Conservation (phyloP, 1,140 invertebrate genomes). For the Megathymus violae region DNA sequence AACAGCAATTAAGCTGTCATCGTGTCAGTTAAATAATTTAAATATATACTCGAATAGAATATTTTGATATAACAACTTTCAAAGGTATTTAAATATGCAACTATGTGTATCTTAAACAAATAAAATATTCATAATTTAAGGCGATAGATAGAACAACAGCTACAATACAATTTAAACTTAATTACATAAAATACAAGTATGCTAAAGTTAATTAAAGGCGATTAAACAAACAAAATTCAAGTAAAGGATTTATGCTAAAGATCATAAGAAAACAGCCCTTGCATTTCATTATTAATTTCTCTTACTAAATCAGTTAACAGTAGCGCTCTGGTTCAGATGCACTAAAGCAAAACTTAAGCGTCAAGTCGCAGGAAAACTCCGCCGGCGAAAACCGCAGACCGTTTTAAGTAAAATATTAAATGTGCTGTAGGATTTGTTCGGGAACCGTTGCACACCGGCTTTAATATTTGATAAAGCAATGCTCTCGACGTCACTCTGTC, state of each 20-base stretch:
- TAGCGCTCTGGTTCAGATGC: conserved; percentile 43
- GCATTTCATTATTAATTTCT: conserved; percentile 55
- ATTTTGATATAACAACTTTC: no score
- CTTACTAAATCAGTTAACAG: conserved; percentile 44
- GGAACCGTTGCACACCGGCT: conserved; percentile 47
- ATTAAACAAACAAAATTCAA: background rate
- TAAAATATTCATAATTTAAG: no score
- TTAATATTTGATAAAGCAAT: conserved; percentile 70
- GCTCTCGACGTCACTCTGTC: conserved; percentile 50
- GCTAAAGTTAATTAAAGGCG: background rate
- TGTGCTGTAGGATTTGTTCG: conserved; percentile 61
- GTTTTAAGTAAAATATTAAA: conserved; percentile 78
- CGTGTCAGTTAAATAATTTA: no score
- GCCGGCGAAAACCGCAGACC: conserved; percentile 63
- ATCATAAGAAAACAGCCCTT: conserved; percentile 38
- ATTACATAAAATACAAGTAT: background rate
- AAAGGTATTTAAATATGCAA: no score
- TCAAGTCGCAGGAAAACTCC: conserved; percentile 60
- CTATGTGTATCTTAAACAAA: no score
- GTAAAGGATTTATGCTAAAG: background rate
- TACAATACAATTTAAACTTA: no score
- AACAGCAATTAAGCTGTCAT: no score
- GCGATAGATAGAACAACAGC: no score
- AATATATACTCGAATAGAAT: no score
- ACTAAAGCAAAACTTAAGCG: conserved; percentile 71